A percentile compares a stretch with the other conserved stretches of the same genome.
Conservation (phyloP, 2,888 invertebrate species). For the Hirtodrosophila cameraria region DNA sequence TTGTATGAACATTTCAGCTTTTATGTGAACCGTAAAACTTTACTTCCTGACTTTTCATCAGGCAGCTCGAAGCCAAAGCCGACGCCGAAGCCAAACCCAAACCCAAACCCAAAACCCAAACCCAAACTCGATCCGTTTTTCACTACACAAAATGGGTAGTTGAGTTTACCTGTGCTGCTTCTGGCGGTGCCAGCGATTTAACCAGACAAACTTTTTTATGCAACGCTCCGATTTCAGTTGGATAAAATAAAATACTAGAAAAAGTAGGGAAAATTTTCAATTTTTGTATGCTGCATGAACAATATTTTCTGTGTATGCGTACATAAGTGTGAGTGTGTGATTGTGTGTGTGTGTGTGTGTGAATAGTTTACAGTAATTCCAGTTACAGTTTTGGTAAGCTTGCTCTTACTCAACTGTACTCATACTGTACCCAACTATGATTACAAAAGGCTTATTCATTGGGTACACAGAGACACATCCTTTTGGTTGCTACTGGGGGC, state of each 20-base stretch:
- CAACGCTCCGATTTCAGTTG: conserved; percentile 54
- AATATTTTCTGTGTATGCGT: conserved; percentile 41
- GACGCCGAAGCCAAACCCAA: too few relatives aligned
- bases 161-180: conserved; percentile 42
- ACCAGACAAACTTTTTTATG: conserved; percentile 58
- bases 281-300: conserved; percentile 51
- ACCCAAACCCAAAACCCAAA: conserved; percentile 15
- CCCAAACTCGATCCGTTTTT: conserved; percentile 19
- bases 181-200: conserved; percentile 23
- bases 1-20: conserved; percentile 79
- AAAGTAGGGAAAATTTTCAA: conserved; percentile 63
- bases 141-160: conserved; percentile 3
- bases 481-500: conserved; percentile 21
- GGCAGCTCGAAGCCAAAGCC: conserved; percentile 22
- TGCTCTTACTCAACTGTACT: conserved; percentile 6
- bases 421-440: conserved; percentile 32
- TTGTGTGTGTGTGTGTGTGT: conserved; percentile 23
- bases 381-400: conserved; percentile 66
- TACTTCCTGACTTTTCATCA: conserved; percentile 79
- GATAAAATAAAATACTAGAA: conserved; percentile 22
- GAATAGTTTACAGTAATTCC: conserved; percentile 78
- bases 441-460: conserved; percentile 56
- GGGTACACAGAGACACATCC: conserved; percentile 27
- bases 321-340: conserved; percentile 58
- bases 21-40: conserved; percentile 80